These are phyloP conservation scores for Oeneis ivallda DNA, from an alignment of 2,888 invertebrate genomes.

Conservation along the genomic window DNA sequence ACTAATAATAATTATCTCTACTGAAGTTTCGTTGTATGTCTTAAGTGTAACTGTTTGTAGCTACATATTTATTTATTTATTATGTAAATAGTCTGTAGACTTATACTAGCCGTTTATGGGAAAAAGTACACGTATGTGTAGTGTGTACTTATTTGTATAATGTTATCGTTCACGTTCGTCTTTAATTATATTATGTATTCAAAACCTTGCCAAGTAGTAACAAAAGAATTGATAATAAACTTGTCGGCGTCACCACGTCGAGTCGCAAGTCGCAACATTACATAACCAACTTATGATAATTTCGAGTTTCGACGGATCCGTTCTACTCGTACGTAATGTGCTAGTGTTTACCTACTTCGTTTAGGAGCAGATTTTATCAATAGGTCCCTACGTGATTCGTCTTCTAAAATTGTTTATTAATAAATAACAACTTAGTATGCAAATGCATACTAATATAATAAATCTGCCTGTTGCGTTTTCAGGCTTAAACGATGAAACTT, in stretches of 20 bases:
- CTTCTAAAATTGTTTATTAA: background rate
- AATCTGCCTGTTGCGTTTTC: too few species aligned
- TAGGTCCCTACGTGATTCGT: background rate
- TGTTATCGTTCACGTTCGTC: background rate
- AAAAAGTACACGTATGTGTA: background rate
- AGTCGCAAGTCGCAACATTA: conserved; percentile 5
- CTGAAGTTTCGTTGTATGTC: too few species aligned
- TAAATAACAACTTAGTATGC: too few species aligned
- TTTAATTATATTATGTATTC: conserved; percentile 13
- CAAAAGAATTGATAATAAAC: conserved; percentile 20
- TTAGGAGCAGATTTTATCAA: background rate
- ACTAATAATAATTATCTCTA: too few species aligned
- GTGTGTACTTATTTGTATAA: background rate
- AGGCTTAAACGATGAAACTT: too few species aligned
- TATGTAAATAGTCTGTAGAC: too few species aligned
- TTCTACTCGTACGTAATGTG: background rate
- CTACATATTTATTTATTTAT: too few species aligned
- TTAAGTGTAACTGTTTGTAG: too few species aligned
- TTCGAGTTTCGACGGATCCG: conserved; percentile 6
- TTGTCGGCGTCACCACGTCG: conserved; percentile 2
- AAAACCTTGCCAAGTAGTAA: conserved; percentile 16
- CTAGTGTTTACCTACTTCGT: background rate
- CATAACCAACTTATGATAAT: conserved; percentile 10
- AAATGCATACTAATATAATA: too few species aligned
- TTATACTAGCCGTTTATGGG: too few species aligned